Conservation (phyloP, 2,888 invertebrate species). For the Drosophila pullipes region DNA sequence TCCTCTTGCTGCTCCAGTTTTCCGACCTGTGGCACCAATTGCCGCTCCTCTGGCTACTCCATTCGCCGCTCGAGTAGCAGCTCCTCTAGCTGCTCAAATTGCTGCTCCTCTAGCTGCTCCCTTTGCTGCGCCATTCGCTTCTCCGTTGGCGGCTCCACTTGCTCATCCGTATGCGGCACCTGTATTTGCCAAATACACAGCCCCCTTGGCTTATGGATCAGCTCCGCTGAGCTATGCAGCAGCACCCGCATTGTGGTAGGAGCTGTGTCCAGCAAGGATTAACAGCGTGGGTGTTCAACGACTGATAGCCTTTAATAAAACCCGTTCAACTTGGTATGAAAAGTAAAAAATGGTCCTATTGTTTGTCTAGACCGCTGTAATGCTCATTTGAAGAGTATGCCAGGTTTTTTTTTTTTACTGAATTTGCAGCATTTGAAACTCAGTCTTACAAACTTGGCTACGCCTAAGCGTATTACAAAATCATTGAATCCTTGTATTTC, state of each 20-base stretch:
- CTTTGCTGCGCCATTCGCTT: slow-evolving; percentile 33
- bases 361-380: slow-evolving; percentile 33
- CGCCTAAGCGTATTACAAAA: background rate
- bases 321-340: slow-evolving; percentile 47
- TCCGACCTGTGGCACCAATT: too few relatives aligned
- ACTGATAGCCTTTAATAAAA: slow-evolving; percentile 77
- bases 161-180: slow-evolving; percentile 53
- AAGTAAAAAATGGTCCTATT: slow-evolving; percentile 38
- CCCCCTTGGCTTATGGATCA: slow-evolving; percentile 60
- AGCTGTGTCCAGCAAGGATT: slow-evolving; percentile 39
- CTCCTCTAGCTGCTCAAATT: slow-evolving; percentile 7
- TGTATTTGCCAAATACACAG: slow-evolving; percentile 53
- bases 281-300: slow-evolving; percentile 52
- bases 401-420: background rate
- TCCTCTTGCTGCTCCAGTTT: background rate
- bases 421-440: background rate
- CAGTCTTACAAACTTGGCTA: background rate
- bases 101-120: slow-evolving; percentile 36
- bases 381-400: background rate
- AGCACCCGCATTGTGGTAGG: slow-evolving; percentile 68
- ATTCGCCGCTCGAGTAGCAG: slow-evolving; percentile 13
- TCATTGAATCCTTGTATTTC: background rate
- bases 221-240: slow-evolving; percentile 59
- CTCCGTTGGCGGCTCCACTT: slow-evolving; percentile 39
- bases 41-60: slow-evolving; percentile 25